Evolutionary conservation across 2,113 vertebrate genomes (phyloP), one percentile per base, ranked within the genome.

Genomic region (Greenwoodochromis staneri): DNA sequence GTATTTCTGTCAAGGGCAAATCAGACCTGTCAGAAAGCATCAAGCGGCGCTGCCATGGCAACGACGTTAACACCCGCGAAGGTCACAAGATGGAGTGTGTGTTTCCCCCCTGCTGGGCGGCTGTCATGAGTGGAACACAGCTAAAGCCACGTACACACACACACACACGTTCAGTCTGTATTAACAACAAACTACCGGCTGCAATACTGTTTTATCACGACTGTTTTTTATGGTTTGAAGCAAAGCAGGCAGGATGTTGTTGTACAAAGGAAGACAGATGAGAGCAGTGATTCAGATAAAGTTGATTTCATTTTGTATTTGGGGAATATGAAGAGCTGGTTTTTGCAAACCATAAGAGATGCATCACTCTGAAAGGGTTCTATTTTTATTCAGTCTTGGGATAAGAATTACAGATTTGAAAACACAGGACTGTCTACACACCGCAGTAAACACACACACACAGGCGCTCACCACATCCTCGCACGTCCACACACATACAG

Each of bases 1-100:
- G 69, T 80, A 83, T 95, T 92, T 90, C 94, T 93, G 90, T 95
- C 95, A 95, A 96, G 95, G 96, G 92, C 95, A 84, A 95, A 94
- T 95, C 95, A 93, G 94, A 93, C 86, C 94, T 95, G 95, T 95
- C 96, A 96, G 83, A 93, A 94, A 95, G 93, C 95, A 95, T 96
- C 94, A 96, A 83, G 92, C 91, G 66, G 57, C 19, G 93, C 94
- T 96, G 92, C 96, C 95, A 96, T 96, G 95, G 96, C 92, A 95
- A 96, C 95, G 45, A 53, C 69, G 89, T 92, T 91, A 89, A 92
- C 94, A 87, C 90, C 87, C 31, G 55, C 93, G 94, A 96, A 96
- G 96, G 95, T 96, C 95, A 96, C 86, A 91, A 94, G 94, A 95
- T 91, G 91, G 94, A 95, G 93, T 88, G 92, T 63, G 90, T 80